phyloP scores from a whole-genome alignment of 2,888 invertebrate species.

The Tetragonisca angustula region DNA sequence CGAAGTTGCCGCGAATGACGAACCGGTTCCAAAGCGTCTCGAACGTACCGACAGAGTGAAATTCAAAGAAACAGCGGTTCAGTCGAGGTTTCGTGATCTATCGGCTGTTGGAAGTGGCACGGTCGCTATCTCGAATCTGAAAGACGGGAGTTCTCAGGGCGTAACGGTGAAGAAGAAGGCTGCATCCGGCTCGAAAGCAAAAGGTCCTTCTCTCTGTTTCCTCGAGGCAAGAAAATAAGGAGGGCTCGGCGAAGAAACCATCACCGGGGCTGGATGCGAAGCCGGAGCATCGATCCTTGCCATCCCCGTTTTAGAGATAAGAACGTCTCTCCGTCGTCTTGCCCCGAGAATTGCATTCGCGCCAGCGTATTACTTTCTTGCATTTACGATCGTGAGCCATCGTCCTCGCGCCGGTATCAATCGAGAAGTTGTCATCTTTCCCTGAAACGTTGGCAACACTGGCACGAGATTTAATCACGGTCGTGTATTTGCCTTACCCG shows the following conservation, averaged over 20 bases:
- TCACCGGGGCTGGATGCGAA: slow-evolving; percentile 31
- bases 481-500: slow-evolving; percentile 20
- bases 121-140: slow-evolving; percentile 48
- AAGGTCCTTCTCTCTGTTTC: slow-evolving; percentile 51
- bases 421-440: slow-evolving; percentile 32
- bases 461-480: slow-evolving; percentile 37
- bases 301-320: slow-evolving; percentile 66
- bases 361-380: slow-evolving; percentile 50
- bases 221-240: slow-evolving; percentile 57
- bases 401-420: slow-evolving; percentile 1
- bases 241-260: slow-evolving; percentile 43
- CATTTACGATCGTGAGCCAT: slow-evolving; percentile 44
- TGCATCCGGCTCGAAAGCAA: slow-evolving; percentile 56
- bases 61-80: slow-evolving; percentile 35
- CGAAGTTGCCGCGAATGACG: background rate
- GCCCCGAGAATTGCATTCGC: slow-evolving; percentile 53
- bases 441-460: slow-evolving; percentile 38
- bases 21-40: too few species aligned
- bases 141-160: slow-evolving; percentile 29
- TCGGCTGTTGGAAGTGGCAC: slow-evolving; percentile 45
- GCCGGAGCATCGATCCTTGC: slow-evolving; percentile 65
- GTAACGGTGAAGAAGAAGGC: slow-evolving; percentile 22
- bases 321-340: slow-evolving; percentile 56
- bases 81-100: slow-evolving; percentile 46
- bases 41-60: slow-evolving; percentile 20